Base-by-base conservation (phyloP, 2,797 vertebrate species). In the Falco biarmicus region DNA sequence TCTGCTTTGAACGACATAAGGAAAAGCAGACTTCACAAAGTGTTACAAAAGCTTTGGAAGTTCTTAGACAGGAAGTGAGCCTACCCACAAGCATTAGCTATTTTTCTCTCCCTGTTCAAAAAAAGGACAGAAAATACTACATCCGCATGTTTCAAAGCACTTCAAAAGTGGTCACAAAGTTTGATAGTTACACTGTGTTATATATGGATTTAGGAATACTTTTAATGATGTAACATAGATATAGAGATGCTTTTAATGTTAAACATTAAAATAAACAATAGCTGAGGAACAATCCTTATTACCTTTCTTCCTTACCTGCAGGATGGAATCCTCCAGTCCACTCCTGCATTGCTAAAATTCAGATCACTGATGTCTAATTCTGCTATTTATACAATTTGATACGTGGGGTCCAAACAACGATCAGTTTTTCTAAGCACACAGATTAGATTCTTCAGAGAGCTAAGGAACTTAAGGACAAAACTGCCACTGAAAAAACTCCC, bases 81-180 rank as follows among this genome's bases (percentile, higher is more conserved):
- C 37, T 64, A 54, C 24, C 32, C 26, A 37, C 41, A 65, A 75
- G 65, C 39, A 21, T 63, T 17, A 87, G 37, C 50, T 64, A 26
- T 75, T 84, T 89, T 73, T 77, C 29, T 51, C 17, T n/a, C 16
- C 10, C 8, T 11, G 24, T 48, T 74, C 75, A 22, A 50, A 63
- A 79, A 57, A 76, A 43, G 18, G 32, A 95, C 53, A 89, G 59
- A 66, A 89, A 96, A 84, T 63, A 89, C 84, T 75, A 64, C 28
- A 56, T 57, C 6, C 82, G 10, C n/a, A 16, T 15, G 7, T 71
- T 90, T 80, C 39, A 68, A 74, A 88, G 61, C 47, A 47, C 31
- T 87, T 60, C 68, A 47, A 71, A 71, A 41, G 34, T 16, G 16
- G 24, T 71, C n/a, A 84, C 24, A 45, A 76, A 76, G 24, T 66